Base-by-base conservation (phyloP, 2,797 vertebrate genomes). In the Cetoscarus ocellatus region DNA sequence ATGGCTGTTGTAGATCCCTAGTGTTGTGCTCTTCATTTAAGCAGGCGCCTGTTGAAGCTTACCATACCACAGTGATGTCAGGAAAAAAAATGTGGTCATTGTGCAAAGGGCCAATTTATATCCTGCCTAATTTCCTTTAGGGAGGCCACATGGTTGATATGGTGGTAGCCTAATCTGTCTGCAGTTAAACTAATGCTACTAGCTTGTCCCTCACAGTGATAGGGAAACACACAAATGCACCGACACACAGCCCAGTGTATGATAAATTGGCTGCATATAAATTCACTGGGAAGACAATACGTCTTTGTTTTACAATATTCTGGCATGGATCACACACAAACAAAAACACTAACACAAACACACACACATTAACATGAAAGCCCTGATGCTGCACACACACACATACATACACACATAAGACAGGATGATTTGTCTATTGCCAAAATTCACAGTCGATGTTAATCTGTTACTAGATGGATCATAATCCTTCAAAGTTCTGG, bases 381-480 rank as follows among this genome's bases (percentile, higher is more conserved):
- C 45, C 49, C 63, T 45, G 69, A 63, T 55, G 34, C 34, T 27
- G 38, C 47, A 7, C 8, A 27, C 42, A 40, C 35, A 10, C 36
- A 49, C 3, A n/a, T 36, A 7, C 19, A 57, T 9, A 45, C 14
- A 43, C 66, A 51, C 42, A 60, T 0, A 48, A 48, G 4, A 65
- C 77, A 79, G 67, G 73, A 88, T 92, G 80, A 95, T 97, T 96
- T 91, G 86, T 96, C 93, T 94, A 89, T 87, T 87, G 90, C 90
- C 90, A 89, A 90, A n/a, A 91, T 91, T 92, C 88, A 84, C 88
- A 65, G 86, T 87, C 77, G 61, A 88, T 93, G 73, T 93, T 95
- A 95, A 96, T 96, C 95, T 91, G 89, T 92, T 95, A 94, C 80
- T 81, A 80, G 3, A 36, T 27, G 80, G 86, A 67, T 79, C 11